A percentile compares a stretch with the other conserved stretches of the same genome.
phyloP scores from a whole-genome alignment of 2,888 invertebrate species.

The Crocallis elinguaria region DNA sequence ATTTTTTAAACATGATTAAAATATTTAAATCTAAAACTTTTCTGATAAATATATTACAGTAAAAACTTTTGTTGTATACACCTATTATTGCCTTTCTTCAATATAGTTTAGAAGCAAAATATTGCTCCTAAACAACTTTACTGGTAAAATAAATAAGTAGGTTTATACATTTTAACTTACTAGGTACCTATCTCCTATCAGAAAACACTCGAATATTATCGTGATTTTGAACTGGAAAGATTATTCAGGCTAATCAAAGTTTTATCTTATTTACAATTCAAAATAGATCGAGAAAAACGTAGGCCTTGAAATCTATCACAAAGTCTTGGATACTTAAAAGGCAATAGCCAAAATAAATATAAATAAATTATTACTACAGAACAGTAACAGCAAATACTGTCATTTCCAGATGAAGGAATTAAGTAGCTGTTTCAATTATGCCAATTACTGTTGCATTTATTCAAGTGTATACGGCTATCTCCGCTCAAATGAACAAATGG shows the following conservation, averaged over 20 bases:
- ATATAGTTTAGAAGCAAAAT: slow-evolving; percentile 57
- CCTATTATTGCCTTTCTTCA: slow-evolving; percentile 79
- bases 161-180: slow-evolving; percentile 54
- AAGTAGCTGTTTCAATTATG: slow-evolving; percentile 70
- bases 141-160: slow-evolving; percentile 62
- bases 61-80: slow-evolving; percentile 72
- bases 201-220: slow-evolving; percentile 62
- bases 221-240: slow-evolving; percentile 62
- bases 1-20: slow-evolving; percentile 62
- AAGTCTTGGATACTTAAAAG: slow-evolving; percentile 69
- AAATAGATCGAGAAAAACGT: slow-evolving; percentile 66
- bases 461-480: slow-evolving; percentile 70
- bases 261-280: slow-evolving; percentile 81
- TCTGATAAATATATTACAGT: slow-evolving; percentile 73
- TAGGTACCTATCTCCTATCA: slow-evolving; percentile 50
- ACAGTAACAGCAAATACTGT: slow-evolving; percentile 62
- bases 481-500: slow-evolving; percentile 81
- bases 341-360: slow-evolving; percentile 79
- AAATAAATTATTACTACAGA: slow-evolving; percentile 56
- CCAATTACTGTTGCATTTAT: slow-evolving; percentile 75
- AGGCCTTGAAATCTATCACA: slow-evolving; percentile 79
- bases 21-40: slow-evolving; percentile 62
- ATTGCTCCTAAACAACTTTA: slow-evolving; percentile 47
- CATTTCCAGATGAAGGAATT: slow-evolving; percentile 65
- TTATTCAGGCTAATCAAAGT: slow-evolving; percentile 64